Evolutionary conservation across 2,113 vertebrate species (phyloP).

Genomic region (Gavialis gangeticus): DNA sequence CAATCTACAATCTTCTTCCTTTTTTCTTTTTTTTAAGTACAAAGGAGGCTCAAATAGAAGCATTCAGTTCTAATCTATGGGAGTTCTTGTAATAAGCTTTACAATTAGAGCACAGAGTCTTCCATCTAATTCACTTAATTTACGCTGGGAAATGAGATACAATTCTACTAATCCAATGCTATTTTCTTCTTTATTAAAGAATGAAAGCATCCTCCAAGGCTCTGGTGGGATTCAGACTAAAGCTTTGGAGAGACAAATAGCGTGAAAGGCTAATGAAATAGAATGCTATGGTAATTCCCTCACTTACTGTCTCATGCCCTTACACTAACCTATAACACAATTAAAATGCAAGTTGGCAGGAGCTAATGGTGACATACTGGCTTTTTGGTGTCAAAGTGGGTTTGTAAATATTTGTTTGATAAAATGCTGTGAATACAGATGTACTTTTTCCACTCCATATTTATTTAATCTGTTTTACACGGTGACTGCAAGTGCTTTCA

Average conservation of each 20-base stretch:
- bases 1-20: background rate
- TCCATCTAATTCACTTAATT: slow-evolving; percentile 75
- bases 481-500: background rate
- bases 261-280: slow-evolving; percentile 58
- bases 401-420: background rate
- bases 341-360: background rate
- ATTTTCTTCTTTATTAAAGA: slow-evolving; percentile 65
- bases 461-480: background rate
- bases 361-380: background rate
- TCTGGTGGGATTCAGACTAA: slow-evolving; percentile 58
- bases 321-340: background rate
- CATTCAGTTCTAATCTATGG: slow-evolving; percentile 54
- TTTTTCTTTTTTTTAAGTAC: background rate
- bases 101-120: slow-evolving; percentile 64
- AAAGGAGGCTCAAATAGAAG: slow-evolving; percentile 40
- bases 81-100: slow-evolving; percentile 65
- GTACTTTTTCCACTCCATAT: background rate
- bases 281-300: background rate
- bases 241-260: slow-evolving; percentile 55
- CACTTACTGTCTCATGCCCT: background rate
- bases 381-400: background rate
- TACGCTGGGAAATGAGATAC: slow-evolving; percentile 68
- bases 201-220: slow-evolving; percentile 50
- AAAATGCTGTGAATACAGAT: background rate
- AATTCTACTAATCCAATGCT: slow-evolving; percentile 58